A percentile compares a stretch with the other conserved stretches of the same genome.
Evolutionary conservation across 2,113 vertebrate genomes (phyloP).

Genomic region (Rhea americana): DNA sequence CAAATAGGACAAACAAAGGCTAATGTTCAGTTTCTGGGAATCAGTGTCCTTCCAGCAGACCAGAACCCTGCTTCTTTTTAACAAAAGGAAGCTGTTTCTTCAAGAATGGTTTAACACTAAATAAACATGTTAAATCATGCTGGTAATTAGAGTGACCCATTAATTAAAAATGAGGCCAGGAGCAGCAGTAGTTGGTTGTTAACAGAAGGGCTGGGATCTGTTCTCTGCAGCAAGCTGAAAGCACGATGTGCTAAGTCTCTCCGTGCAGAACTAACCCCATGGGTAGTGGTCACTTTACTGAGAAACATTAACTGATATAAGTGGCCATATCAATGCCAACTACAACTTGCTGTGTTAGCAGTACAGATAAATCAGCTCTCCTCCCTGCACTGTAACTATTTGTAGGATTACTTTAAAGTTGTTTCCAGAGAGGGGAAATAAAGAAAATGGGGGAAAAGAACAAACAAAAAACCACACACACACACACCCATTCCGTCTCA

Average conservation of each 20-base stretch:
- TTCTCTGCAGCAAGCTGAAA: background rate
- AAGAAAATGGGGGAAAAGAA: background rate
- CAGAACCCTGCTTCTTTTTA: background rate
- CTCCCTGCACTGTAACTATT: background rate
- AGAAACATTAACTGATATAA: background rate
- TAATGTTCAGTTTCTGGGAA: background rate
- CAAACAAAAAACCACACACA: background rate
- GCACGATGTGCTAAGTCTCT: background rate
- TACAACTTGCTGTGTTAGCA: background rate
- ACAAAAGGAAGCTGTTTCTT: background rate
- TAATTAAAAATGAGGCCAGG: background rate
- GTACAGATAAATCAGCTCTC: background rate
- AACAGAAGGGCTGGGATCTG: background rate
- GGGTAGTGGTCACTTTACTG: rapidly evolving
- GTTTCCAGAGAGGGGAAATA: background rate
- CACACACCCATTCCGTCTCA: background rate
- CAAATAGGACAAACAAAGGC: background rate
- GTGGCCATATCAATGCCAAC: background rate
- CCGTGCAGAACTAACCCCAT: background rate
- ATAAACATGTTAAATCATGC: background rate
- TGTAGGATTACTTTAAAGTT: background rate
- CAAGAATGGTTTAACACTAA: background rate
- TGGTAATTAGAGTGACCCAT: background rate
- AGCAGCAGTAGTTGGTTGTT: background rate
- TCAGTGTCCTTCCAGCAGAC: background rate